Conservation (phyloP, 1,140 invertebrate species). For the Coptotermes formosanus region DNA sequence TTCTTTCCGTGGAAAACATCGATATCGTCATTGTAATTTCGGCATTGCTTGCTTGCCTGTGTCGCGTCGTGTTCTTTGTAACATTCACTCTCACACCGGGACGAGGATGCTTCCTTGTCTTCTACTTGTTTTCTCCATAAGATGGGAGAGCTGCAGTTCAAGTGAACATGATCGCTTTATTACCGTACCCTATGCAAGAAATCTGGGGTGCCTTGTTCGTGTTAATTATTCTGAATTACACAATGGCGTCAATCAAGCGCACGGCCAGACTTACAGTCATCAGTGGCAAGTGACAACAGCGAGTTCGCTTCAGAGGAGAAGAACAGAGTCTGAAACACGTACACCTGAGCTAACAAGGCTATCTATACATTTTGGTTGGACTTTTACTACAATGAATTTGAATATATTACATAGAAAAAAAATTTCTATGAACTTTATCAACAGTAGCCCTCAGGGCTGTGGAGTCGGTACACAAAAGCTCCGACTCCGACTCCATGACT, state of each 20-base stretch:
- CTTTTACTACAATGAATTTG: neutral
- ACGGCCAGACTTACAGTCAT: too few species aligned
- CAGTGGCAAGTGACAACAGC: too few species aligned
- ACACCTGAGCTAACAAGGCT: neutral
- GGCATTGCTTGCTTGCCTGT: neutral
- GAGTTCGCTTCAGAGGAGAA: too few species aligned
- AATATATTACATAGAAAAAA: neutral
- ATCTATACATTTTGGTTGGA: neutral
- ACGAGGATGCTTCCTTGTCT: neutral
- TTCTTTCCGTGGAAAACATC: conserved; percentile 3
- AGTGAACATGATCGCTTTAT: conserved; percentile 7
- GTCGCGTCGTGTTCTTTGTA: conserved; percentile 12
- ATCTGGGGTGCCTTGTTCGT: neutral
- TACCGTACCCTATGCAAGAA: neutral
- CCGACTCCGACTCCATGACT: too few species aligned
- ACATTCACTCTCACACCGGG: conserved; percentile 5
- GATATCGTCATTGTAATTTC: neutral
- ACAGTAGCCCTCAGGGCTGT: too few species aligned
- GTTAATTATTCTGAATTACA: neutral
- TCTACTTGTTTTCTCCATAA: too few species aligned
- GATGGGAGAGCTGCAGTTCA: neutral
- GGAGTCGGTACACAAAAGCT: too few species aligned
- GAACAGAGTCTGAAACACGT: neutral
- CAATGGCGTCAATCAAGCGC: neutral
- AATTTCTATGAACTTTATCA: neutral